Evolutionary conservation across 2,113 vertebrate genomes (phyloP).

Genomic region (Megalops atlanticus): DNA sequence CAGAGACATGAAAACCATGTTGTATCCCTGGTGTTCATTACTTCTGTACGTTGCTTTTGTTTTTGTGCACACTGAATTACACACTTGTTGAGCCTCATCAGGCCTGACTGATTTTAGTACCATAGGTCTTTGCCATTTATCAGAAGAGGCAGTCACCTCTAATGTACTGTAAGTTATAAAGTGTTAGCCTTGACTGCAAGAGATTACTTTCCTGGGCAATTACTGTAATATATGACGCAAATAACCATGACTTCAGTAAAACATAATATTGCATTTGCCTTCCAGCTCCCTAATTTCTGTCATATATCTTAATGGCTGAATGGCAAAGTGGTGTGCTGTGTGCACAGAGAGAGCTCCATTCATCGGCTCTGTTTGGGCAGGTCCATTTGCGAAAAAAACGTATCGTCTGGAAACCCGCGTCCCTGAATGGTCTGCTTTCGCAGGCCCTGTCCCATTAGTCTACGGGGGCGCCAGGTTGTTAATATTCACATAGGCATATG

Average conservation of each 20-base stretch:
- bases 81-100: background rate
- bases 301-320: background rate
- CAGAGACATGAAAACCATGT: too few relatives aligned
- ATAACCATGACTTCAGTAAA: constrained; percentile 7
- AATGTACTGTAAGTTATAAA: background rate
- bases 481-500: background rate
- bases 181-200: background rate
- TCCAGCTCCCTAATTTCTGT: background rate
- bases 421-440: too few relatives aligned
- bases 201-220: background rate
- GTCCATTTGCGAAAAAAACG: too few relatives aligned
- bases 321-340: background rate
- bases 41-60: too few relatives aligned
- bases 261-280: background rate
- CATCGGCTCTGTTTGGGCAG: background rate
- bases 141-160: background rate
- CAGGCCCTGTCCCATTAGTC: too few relatives aligned
- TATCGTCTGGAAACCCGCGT: too few relatives aligned
- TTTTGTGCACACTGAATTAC: background rate
- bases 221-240: background rate
- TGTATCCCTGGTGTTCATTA: too few relatives aligned
- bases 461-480: too few relatives aligned
- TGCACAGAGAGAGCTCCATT: background rate
- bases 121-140: background rate
- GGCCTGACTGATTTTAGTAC: background rate